A percentile compares a stretch with the other conserved stretches of the same genome.
These are phyloP conservation scores for Distichodus sexfasciatus DNA, from an alignment of 2,797 vertebrate species.

Conservation along the genomic window DNA sequence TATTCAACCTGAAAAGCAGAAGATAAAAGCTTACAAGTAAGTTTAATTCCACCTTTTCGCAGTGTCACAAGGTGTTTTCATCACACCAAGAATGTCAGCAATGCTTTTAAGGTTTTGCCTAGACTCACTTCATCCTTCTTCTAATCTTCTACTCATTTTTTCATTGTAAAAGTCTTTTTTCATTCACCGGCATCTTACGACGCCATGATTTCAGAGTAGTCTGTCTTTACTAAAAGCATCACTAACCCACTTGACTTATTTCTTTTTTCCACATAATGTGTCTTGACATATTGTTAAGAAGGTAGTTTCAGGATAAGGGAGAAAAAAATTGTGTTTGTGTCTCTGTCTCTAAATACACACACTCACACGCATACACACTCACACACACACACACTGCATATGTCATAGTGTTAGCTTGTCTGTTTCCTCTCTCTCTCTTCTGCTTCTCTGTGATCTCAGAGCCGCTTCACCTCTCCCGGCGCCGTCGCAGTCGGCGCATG, in stretches of 20 bases:
- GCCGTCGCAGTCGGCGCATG: slow-evolving; percentile 8
- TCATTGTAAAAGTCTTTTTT: slow-evolving; percentile 15
- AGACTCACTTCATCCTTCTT: neutral
- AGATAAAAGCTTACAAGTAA: neutral
- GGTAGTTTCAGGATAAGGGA: slow-evolving; percentile 20
- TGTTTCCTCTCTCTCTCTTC: slow-evolving; percentile 34
- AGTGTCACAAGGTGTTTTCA: neutral
- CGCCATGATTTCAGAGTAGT: slow-evolving; percentile 20
- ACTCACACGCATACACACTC: slow-evolving; percentile 52
- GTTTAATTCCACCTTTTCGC: neutral
- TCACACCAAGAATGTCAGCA: neutral
- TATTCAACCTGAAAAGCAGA: slow-evolving; percentile 9
- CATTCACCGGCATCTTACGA: slow-evolving; percentile 24
- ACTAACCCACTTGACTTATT: slow-evolving; percentile 25
- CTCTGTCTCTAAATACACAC: slow-evolving; percentile 57
- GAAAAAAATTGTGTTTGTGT: slow-evolving; percentile 54
- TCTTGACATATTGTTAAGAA: slow-evolving; percentile 23
- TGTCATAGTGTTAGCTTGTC: slow-evolving; percentile 41
- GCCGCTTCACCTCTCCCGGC: neutral
- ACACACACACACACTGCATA: slow-evolving; percentile 49
- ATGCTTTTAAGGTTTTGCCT: neutral
- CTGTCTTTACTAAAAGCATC: slow-evolving; percentile 23
- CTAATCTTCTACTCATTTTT: neutral
- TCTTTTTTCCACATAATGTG: slow-evolving; percentile 26
- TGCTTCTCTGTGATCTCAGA: slow-evolving; percentile 42